Evolutionary conservation across 2,113 vertebrate species (phyloP).

Genomic region (Pseudorasbora parva): DNA sequence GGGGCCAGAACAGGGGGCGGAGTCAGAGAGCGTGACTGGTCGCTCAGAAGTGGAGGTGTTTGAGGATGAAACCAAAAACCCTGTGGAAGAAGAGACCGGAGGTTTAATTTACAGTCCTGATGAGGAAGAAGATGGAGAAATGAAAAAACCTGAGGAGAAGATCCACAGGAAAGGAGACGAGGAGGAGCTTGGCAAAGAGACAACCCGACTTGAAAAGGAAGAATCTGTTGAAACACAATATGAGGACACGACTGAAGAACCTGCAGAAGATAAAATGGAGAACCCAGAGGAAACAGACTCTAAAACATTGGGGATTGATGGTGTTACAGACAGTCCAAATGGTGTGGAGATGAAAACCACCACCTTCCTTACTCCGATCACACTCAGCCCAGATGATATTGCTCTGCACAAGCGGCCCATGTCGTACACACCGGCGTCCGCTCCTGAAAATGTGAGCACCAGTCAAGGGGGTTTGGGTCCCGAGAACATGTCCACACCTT

Average conservation of each 20-base stretch:
- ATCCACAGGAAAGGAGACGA: slow-evolving; percentile 3
- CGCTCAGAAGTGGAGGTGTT: slow-evolving; percentile 29
- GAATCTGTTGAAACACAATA: slow-evolving; percentile 14
- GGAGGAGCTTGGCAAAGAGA: slow-evolving; percentile 11
- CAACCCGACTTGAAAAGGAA: not conserved
- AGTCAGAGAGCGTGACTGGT: slow-evolving; percentile 43
- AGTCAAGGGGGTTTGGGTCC: slow-evolving; percentile 31
- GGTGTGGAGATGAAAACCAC: slow-evolving; percentile 65
- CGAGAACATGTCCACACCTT: slow-evolving; percentile 57
- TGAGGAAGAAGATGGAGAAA: slow-evolving; percentile 18
- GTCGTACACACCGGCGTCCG: slow-evolving; percentile 55
- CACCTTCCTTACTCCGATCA: slow-evolving; percentile 59
- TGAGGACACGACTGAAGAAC: slow-evolving; percentile 13
- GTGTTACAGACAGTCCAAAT: slow-evolving; percentile 70
- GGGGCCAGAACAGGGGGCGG: slow-evolving; percentile 30
- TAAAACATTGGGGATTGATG: slow-evolving; percentile 14
- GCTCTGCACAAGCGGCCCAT: slow-evolving; percentile 52
- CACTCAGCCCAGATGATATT: slow-evolving; percentile 28
- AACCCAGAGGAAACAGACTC: slow-evolving; percentile 26
- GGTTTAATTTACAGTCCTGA: not conserved
- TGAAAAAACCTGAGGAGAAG: not conserved
- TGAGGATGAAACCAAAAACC: slow-evolving; percentile 27
- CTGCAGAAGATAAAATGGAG: not conserved
- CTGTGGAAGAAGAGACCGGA: not conserved
- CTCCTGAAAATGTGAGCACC: slow-evolving; percentile 65